A percentile compares a stretch with the other conserved stretches of the same genome.
These are phyloP conservation scores for Choristoneura rosaceana DNA, from an alignment of 2,888 invertebrate species.

Conservation along the genomic window DNA sequence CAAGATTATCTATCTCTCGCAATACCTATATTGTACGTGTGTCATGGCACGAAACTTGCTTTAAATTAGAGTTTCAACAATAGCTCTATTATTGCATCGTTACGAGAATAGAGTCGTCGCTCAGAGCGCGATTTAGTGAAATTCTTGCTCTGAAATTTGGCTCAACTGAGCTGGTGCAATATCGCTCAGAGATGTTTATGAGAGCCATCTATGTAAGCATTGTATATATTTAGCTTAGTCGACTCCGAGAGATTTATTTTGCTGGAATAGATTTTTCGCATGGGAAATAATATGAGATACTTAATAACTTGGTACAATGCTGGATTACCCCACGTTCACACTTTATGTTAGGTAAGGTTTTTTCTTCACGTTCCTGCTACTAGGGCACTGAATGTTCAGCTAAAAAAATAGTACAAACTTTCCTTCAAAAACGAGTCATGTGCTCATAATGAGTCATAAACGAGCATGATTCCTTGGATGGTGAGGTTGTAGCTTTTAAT, in stretches of 20 bases:
- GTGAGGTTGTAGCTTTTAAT: no score
- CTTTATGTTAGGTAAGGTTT: no score
- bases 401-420: no score
- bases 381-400: no score
- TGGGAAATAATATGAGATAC: no score
- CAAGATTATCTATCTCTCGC: no score
- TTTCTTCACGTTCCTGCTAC: no score
- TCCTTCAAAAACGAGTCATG: no score
- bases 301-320: no score
- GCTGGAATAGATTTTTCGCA: background rate
- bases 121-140: conserved; percentile 4
- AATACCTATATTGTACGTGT: background rate
- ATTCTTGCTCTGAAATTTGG: conserved; percentile 23
- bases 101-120: background rate
- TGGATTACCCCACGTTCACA: no score
- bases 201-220: conserved; percentile 13
- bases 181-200: conserved; percentile 24
- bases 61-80: background rate
- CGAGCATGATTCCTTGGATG: no score
- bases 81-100: background rate
- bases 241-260: background rate
- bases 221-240: background rate
- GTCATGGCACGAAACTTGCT: background rate
- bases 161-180: conserved; percentile 9
- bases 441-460: no score